Conservation (phyloP, 2,888 invertebrate species). For the Frankliniella intonsa region DNA sequence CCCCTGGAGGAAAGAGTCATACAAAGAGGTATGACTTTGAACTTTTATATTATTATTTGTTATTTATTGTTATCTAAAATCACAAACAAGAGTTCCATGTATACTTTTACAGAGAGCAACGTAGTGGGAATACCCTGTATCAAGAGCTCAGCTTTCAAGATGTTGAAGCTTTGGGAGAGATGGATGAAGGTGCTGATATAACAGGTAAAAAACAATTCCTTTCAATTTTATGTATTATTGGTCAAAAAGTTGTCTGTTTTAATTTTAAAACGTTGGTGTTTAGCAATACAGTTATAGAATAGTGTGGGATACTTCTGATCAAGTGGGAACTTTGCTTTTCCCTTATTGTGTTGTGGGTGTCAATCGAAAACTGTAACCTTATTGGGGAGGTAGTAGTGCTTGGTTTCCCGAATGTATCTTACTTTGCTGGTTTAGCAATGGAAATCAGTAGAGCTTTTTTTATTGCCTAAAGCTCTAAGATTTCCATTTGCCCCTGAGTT, state of each 20-base stretch:
- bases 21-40: slow-evolving; percentile 41
- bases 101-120: slow-evolving; percentile 63
- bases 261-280: no score
- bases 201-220: slow-evolving; percentile 65
- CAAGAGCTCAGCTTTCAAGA: slow-evolving; percentile 93
- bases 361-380: no score
- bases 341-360: no score
- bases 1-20: slow-evolving; percentile 41
- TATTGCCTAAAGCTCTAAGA: no score
- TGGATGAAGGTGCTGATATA: slow-evolving; percentile 83
- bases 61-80: neutral
- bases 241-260: slow-evolving; percentile 30
- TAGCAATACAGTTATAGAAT: no score
- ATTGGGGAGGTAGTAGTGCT: no score
- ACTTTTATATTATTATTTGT: no score
- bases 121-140: slow-evolving; percentile 85
- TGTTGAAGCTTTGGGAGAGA: slow-evolving; percentile 74
- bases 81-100: no score
- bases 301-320: slow-evolving; percentile 29
- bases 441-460: neutral
- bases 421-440: neutral
- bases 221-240: slow-evolving; percentile 29
- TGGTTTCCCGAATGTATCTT: no score
- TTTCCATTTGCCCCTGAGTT: no score
- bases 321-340: slow-evolving; percentile 32